These are phyloP conservation scores for Centrocercus urophasianus DNA, from an alignment of 2,113 vertebrate genomes.

Conservation along the genomic window DNA sequence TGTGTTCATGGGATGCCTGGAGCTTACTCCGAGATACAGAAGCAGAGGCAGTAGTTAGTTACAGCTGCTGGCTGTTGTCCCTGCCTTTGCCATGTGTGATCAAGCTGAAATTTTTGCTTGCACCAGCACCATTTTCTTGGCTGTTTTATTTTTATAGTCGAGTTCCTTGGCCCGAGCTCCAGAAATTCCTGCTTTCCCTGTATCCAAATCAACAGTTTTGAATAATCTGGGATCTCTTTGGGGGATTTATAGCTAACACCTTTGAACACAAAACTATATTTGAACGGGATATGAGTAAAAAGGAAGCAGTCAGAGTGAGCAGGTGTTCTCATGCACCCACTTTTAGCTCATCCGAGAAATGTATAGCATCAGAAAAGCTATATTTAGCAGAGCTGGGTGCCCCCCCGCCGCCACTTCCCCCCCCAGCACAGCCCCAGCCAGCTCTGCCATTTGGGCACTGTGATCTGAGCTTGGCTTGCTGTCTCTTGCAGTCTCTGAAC, in stretches of 20 bases:
- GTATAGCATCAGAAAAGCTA: slow-evolving; percentile 31
- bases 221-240: slow-evolving; percentile 22
- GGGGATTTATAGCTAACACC: background rate
- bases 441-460: background rate
- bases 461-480: background rate
- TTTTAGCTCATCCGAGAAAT: slow-evolving; percentile 60
- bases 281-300: slow-evolving; percentile 80
- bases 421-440: background rate
- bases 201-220: background rate
- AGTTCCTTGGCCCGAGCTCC: background rate
- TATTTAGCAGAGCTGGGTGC: slow-evolving; percentile 67
- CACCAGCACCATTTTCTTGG: background rate
- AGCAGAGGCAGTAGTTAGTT: background rate
- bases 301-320: slow-evolving; percentile 74
- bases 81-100: background rate
- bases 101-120: background rate
- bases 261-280: background rate
- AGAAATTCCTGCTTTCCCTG: slow-evolving; percentile 22
- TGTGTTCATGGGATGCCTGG: background rate
- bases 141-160: background rate
- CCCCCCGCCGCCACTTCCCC: background rate
- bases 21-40: background rate
- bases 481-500: background rate
- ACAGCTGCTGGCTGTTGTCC: background rate
- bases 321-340: slow-evolving; percentile 45